Evolutionary conservation across 2,797 vertebrate species (phyloP), one percentile per base, ranked within the genome.

Genomic region (Kryptopterus vitreolus): DNA sequence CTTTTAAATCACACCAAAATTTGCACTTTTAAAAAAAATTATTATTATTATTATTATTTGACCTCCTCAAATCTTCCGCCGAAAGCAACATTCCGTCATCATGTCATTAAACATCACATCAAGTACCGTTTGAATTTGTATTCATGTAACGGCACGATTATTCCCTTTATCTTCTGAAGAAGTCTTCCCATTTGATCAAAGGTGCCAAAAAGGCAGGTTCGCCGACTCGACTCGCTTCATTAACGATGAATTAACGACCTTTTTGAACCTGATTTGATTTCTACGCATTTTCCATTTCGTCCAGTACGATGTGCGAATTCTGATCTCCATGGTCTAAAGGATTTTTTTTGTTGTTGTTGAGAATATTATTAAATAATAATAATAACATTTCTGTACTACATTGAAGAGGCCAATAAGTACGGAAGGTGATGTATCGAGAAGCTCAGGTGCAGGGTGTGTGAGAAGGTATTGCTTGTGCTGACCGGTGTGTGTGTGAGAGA

Each of bases 381-480:
- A 74, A 84, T 83, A 79, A 18, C 77, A 78, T 62, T 78, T 33
- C 77, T 82, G 48, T 77, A 74, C 29, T 81, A 79, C 65, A 1
- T 43, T 43, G n/a, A n/a, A n/a, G n/a, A n/a, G n/a, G n/a, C n/a
- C n/a, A n/a, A n/a, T n/a, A n/a, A n/a, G n/a, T n/a, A n/a, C n/a
- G n/a, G n/a, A n/a, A n/a, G n/a, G n/a, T n/a, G n/a, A n/a, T n/a
- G n/a, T n/a, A n/a, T n/a, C n/a, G n/a, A n/a, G n/a, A n/a, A n/a
- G n/a, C n/a, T n/a, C n/a, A n/a, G n/a, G n/a, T n/a, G n/a, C n/a
- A n/a, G n/a, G n/a, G n/a, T n/a, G n/a, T n/a, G n/a, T n/a, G n/a
- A n/a, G n/a, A n/a, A n/a, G n/a, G n/a, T n/a, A n/a, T n/a, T 84
- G 85, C 53, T 87, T 87, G 81, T 82, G 84, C 86, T 78, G 80